Evolutionary conservation across 2,888 invertebrate species (phyloP).

Genomic region (Drosophila dives): DNA sequence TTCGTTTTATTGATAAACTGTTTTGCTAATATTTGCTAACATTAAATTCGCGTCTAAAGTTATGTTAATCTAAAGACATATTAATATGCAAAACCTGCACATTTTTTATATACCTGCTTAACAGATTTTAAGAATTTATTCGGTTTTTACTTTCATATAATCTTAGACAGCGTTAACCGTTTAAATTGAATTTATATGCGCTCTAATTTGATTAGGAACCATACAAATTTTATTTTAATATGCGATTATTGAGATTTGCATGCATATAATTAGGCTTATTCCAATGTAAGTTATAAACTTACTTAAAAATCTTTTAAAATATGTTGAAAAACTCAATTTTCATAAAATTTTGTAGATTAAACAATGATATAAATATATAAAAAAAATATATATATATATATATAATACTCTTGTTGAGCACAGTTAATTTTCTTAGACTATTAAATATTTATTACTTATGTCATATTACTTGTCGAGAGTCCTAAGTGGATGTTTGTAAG

Average conservation of each 20-base stretch:
- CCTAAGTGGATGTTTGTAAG: slow-evolving; percentile 48
- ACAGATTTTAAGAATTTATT: not conserved
- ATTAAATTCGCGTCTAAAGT: not conserved
- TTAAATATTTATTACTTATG: slow-evolving; percentile 3
- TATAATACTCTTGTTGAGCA: not conserved
- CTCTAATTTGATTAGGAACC: not conserved
- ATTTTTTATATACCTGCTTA: not conserved
- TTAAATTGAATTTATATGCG: not conserved
- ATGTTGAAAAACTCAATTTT: not conserved
- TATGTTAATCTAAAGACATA: not conserved
- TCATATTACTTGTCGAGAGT: not conserved
- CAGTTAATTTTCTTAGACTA: not conserved
- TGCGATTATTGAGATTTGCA: not conserved
- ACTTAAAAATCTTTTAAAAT: not conserved
- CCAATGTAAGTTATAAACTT: not conserved
- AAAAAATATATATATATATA: not conserved
- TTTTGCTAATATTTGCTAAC: no score
- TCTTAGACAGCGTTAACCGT: not conserved
- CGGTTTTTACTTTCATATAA: not conserved
- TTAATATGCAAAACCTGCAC: not conserved
- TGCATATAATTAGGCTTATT: not conserved
- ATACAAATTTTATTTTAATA: not conserved
- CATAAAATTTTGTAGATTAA: not conserved
- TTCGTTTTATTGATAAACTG: no score
- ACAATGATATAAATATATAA: not conserved